Conservation (phyloP, 2,113 vertebrate genomes). For the Ciconia boyciana region DNA sequence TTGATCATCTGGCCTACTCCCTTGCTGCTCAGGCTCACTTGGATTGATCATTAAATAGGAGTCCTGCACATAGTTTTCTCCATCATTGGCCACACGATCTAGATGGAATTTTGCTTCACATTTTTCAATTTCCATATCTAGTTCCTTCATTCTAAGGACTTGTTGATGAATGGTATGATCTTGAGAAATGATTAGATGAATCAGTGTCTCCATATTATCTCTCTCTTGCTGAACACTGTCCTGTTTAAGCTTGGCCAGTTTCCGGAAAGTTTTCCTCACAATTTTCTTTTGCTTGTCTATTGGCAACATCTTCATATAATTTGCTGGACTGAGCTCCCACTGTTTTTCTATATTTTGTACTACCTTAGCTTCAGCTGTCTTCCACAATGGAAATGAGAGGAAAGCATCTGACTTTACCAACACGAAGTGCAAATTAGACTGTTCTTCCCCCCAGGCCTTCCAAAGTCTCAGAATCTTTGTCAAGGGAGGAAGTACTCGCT, state of each 20-base stretch:
- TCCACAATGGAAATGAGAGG: constrained; percentile 78
- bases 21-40: constrained; percentile 43
- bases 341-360: constrained; percentile 75
- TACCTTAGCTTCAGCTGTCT: constrained; percentile 76
- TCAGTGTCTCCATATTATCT: constrained; percentile 84
- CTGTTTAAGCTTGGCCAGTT: constrained; percentile 89
- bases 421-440: constrained; percentile 84
- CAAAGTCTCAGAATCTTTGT: constrained; percentile 92
- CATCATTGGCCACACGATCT: constrained; percentile 68
- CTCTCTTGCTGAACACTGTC: constrained; percentile 72
- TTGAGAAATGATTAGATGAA: constrained; percentile 91
- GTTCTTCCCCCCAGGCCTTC: constrained; percentile 93
- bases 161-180: constrained; percentile 93
- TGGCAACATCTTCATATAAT: constrained; percentile 83
- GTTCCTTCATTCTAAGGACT: constrained; percentile 83
- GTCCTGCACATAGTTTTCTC: constrained; percentile 73
- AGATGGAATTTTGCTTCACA: constrained; percentile 75
- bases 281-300: constrained; percentile 89
- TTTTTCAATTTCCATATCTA: constrained; percentile 86
- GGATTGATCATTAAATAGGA: constrained; percentile 61
- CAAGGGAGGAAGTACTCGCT: constrained; percentile 87
- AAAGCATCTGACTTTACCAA: constrained; percentile 88
- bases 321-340: constrained; percentile 77
- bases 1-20: constrained; percentile 25
- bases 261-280: constrained; percentile 91